Evolutionary conservation across 2,888 invertebrate species (phyloP).

Genomic region (Clanis bilineata): DNA sequence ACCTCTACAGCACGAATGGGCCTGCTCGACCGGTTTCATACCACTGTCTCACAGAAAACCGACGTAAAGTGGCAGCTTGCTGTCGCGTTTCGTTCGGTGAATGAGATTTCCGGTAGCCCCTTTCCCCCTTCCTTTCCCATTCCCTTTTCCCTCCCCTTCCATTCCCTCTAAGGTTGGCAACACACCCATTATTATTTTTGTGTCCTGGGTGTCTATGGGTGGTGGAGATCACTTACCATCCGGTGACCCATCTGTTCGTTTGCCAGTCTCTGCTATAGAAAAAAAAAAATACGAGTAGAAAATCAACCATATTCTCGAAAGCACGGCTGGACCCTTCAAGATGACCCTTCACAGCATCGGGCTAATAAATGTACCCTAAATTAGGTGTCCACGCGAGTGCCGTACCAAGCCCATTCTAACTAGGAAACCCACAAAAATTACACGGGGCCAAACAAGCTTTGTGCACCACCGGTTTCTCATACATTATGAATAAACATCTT

Average conservation of each 20-base stretch:
- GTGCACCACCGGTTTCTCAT: neutral
- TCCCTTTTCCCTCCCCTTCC: too few relatives aligned
- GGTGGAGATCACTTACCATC: too few relatives aligned
- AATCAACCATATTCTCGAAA: neutral
- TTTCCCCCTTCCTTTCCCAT: too few relatives aligned
- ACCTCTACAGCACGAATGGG: too few relatives aligned
- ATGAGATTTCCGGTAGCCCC: too few relatives aligned
- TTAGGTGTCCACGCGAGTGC: conserved; percentile 3
- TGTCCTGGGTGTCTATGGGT: too few relatives aligned
- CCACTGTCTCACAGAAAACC: too few relatives aligned
- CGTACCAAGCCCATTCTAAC: neutral
- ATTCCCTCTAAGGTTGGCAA: too few relatives aligned
- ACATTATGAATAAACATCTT: conserved; percentile 12
- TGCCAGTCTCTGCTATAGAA: neutral
- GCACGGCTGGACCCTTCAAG: neutral
- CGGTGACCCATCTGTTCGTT: neutral
- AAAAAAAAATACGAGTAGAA: neutral
- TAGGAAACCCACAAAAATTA: conserved; percentile 8
- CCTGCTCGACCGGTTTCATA: too few relatives aligned
- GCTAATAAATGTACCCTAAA: conserved; percentile 3
- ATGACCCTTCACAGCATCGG: neutral
- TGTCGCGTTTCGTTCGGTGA: too few relatives aligned
- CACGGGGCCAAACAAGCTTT: conserved; percentile 4
- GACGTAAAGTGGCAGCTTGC: too few relatives aligned
- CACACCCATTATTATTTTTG: too few relatives aligned